These are phyloP conservation scores for Podocnemis expansa DNA, from an alignment of 2,113 vertebrate species.

Conservation along the genomic window DNA sequence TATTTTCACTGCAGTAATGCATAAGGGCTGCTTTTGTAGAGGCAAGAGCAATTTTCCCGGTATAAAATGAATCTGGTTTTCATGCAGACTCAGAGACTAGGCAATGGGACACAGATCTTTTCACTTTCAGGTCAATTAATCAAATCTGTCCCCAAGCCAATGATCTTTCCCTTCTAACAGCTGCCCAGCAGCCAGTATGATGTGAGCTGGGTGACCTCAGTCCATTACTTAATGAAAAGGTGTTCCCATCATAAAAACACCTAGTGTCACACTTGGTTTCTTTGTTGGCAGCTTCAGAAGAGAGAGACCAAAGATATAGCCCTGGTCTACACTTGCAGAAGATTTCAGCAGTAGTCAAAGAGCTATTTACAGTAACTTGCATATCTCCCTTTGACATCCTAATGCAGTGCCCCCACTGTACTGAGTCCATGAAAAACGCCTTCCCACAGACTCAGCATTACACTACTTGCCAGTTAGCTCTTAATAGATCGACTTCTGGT, in stretches of 20 bases:
- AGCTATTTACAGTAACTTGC: too few species aligned
- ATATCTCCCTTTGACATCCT: too few species aligned
- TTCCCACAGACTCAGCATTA: too few species aligned
- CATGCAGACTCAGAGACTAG: background rate
- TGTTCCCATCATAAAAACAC: background rate
- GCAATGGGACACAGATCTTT: background rate
- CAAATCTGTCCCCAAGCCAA: background rate
- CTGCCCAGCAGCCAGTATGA: background rate
- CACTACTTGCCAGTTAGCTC: too few species aligned
- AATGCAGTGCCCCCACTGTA: too few species aligned
- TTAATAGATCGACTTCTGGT: too few species aligned
- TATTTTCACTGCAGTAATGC: background rate
- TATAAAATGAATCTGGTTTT: slow-evolving; percentile 7
- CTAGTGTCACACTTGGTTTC: background rate
- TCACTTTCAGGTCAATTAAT: background rate
- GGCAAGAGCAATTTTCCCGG: background rate
- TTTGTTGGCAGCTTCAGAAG: background rate
- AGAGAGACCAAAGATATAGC: background rate
- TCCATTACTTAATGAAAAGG: background rate
- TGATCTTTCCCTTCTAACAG: background rate
- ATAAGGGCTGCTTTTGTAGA: background rate
- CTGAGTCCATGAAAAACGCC: too few species aligned
- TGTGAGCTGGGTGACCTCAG: background rate
- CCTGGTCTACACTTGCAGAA: too few species aligned
- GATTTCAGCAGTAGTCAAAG: too few species aligned